Base-by-base conservation (phyloP, 2,888 invertebrate genomes). In the Micoletzkya japonica region DNA sequence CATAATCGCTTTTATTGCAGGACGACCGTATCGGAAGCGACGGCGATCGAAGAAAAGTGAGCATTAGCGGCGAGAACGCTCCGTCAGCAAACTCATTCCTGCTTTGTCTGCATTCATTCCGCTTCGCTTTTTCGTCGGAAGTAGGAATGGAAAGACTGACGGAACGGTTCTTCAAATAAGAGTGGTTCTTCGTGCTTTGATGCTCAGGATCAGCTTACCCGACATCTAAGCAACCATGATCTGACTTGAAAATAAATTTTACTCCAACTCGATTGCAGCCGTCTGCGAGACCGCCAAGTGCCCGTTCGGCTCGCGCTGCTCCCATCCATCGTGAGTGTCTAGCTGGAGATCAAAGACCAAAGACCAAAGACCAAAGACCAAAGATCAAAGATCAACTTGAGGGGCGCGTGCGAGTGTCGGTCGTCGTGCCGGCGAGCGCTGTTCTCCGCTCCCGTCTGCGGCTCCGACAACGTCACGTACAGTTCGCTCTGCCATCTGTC, bases 251-350 rank as follows among this genome's bases (percentile, higher is more conserved):
- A n/a, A n/a, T n/a, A n/a, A n/a, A n/a, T n/a, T n/a, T 14, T 14
- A 44, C 44, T 44, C 10, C 44, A 44, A 44, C 30, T 34, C 24
- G n/a, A 20, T 76, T 79, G 69, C 77, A 78, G 80, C 73, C 0
- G 64, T 72, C 4, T 80, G 80, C 56, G 80, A 80, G 66, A 20
- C 70, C 20, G 72, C 68, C 24, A 61, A 76, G 7, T 80, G 80
- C 52, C 78, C 78, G 0, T 73, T 76, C 24, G 80, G 80, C 2
- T 77, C 80, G 6, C 74, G 78, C 30, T 80, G 80, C 63, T 73
- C 70, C 17, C 70, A 73, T 28, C 59, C 72, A 39, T 76, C 75
- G 72, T 76, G 6, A 68, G 73, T 73, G 37, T 56, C 64, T 10
- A 14, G 17, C 32, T 2, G 39, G 4, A 32, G 36, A 44, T 44